Base-by-base conservation (phyloP, 53 echinoderm and acorn worm species). In the Mesocentrotus franciscanus region DNA sequence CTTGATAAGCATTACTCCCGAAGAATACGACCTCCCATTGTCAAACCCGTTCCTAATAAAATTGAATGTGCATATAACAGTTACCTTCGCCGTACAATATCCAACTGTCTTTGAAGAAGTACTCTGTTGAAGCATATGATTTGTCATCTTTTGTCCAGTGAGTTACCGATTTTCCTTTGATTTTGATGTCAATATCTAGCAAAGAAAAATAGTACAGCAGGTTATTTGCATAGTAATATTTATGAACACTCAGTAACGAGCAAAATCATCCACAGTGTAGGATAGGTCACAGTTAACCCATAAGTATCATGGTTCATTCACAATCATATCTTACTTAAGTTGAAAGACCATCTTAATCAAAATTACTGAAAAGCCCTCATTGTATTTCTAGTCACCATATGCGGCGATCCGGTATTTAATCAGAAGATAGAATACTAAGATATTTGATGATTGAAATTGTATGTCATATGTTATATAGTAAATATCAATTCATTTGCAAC, bases 71-170 rank as follows among this genome's bases (percentile, higher is more conserved):
- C 49, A 49, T 0, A 49, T 6, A 49, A 49, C 8, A 29, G 60
- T 60, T 90, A 90, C 94, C 94, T 83, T 94, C 94, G 8, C 94
- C 94, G 61, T 60, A 94, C 62, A 94, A 61, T 81, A 94, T 81
- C 94, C 94, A 94, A 61, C 84, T 94, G 39, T 94, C 94, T 61
- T 94, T 94, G 42, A 94, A 94, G 62, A 83, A 94, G 61, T 94
- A 94, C 18, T 94, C 94, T 5, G 84, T 84, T 9, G 94, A 83
- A 29, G 58, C 33, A 35, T 20, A 84, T 8, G 84, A 58, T 30
- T 83, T 58, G 42, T 61, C 94, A 34, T 83, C 94, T 61, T 61
- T 81, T 17, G 39, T 61, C 94, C 94, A 94, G 62, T 94, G 81
- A 17, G 94, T 94, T 36, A 66, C 68, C 22, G 94, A 94, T 24